Evolutionary conservation across 1,140 invertebrate genomes (phyloP), one percentile per base, ranked within the genome.

Genomic region (Mactra quadrangularis): DNA sequence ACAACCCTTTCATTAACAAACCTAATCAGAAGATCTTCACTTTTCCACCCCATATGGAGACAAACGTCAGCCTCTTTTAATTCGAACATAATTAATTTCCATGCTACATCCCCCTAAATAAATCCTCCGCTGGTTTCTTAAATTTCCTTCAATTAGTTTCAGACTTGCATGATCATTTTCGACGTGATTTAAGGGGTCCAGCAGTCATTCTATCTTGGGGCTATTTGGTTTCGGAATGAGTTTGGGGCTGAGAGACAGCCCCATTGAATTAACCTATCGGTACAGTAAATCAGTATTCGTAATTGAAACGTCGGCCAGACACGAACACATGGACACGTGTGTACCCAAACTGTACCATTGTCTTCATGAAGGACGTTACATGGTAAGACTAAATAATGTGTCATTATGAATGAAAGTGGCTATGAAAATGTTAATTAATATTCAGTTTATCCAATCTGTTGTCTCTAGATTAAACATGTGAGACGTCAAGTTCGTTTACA

Each of bases 101-200:
- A 76, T 47, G 74, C 55, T 19, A 60, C 59, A 57, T 76, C 74
- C 59, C 71, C 45, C 62, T 60, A 76, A 76, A 60, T 60, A 76
- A 76, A 60, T 19, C 35, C 38, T 76, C 35, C 50, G 31, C 59
- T 45, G 74, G 53, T 57, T 76, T 57, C 57, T 6, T 29, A 50
- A 76, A 76, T 76, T 62, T 55, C 19, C n/a, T 38, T 41, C 19
- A 62, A 76, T 62, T 76, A 62, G 59, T 27, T 76, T 76, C 47
- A 60, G 22, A 7, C 29, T 62, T 55, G 47, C 59, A 76, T 76
- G 74, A 33, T 52, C 53, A 76, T 76, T 60, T 76, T 62, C 45
- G 38, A 27, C 27, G 47, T 60, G 74, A 76, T 76, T 76, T 64
- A 76, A 22, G 50, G 47, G n/a, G 22, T 31, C 17, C 55, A 41